Evolutionary conservation across 2,888 invertebrate species (phyloP).

Genomic region (Ditula angustiorana): DNA sequence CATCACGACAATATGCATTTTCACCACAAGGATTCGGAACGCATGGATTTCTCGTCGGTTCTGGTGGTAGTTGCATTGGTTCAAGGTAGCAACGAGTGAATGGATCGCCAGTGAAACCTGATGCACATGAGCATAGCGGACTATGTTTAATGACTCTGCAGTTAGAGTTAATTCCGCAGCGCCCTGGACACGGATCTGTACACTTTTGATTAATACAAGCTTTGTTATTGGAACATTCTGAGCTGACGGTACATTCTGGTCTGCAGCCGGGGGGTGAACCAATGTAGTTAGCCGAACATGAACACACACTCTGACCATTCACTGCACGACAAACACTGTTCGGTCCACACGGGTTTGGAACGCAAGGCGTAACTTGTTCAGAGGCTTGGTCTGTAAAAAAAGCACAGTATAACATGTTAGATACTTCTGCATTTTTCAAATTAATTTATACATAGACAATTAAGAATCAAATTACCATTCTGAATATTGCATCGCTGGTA

Average conservation of each 20-base stretch:
- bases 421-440: background rate
- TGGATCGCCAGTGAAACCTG: slow-evolving; percentile 88
- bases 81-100: slow-evolving; percentile 86
- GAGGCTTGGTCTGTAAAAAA: slow-evolving; percentile 64
- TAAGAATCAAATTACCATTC: slow-evolving; percentile 56
- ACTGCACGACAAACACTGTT: slow-evolving; percentile 90
- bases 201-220: slow-evolving; percentile 93
- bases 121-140: slow-evolving; percentile 90
- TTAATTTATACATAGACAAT: background rate
- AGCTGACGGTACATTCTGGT: slow-evolving; percentile 91
- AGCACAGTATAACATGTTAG: background rate
- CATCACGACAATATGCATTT: slow-evolving; percentile 86
- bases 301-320: slow-evolving; percentile 90
- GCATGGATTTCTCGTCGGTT: slow-evolving; percentile 86
- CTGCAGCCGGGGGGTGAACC: slow-evolving; percentile 92
- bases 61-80: slow-evolving; percentile 57
- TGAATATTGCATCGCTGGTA: slow-evolving; percentile 85
- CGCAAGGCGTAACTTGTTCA: slow-evolving; percentile 85
- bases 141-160: slow-evolving; percentile 92
- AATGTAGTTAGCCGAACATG: slow-evolving; percentile 89
- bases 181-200: slow-evolving; percentile 90
- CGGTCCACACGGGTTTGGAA: slow-evolving; percentile 90
- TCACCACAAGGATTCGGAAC: slow-evolving; percentile 89
- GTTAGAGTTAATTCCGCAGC: slow-evolving; percentile 88
- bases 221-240: slow-evolving; percentile 89